These are phyloP conservation scores for Botia almorhae DNA, from an alignment of 2,797 vertebrate species.

Conservation along the genomic window DNA sequence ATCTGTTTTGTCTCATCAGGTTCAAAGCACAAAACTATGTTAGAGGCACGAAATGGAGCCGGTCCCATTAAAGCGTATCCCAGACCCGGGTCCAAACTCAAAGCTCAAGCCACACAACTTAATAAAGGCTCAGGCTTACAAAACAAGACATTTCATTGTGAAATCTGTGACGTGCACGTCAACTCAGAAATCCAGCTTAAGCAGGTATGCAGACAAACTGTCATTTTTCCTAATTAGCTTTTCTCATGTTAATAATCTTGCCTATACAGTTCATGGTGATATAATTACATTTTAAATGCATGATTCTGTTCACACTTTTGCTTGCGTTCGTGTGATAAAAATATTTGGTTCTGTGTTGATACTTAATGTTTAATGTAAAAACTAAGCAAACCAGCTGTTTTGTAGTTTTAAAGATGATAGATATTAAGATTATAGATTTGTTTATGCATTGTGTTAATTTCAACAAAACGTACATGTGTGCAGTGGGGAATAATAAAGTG, in stretches of 20 bases:
- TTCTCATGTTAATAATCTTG: too few relatives aligned
- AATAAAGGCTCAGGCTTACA: slow-evolving; percentile 92
- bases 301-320: too few relatives aligned
- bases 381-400: too few relatives aligned
- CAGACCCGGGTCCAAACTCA: slow-evolving; percentile 90
- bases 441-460: too few relatives aligned
- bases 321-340: too few relatives aligned
- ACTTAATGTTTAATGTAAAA: too few relatives aligned
- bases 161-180: slow-evolving; percentile 97
- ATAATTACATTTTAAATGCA: neutral
- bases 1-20: slow-evolving; percentile 71
- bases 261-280: neutral
- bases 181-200: slow-evolving; percentile 99
- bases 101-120: slow-evolving; percentile 76
- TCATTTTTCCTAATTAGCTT: too few relatives aligned
- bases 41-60: slow-evolving; percentile 92
- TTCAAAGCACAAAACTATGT: slow-evolving; percentile 98
- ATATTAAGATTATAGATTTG: too few relatives aligned
- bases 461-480: too few relatives aligned
- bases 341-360: too few relatives aligned
- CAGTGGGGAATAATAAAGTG: too few relatives aligned
- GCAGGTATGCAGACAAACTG: slow-evolving; percentile 79
- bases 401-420: too few relatives aligned
- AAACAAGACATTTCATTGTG: slow-evolving; percentile 98
- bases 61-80: slow-evolving; percentile 96